Base-by-base conservation (phyloP, 2,113 vertebrate species). In the Cynoglossus semilaevis region DNA sequence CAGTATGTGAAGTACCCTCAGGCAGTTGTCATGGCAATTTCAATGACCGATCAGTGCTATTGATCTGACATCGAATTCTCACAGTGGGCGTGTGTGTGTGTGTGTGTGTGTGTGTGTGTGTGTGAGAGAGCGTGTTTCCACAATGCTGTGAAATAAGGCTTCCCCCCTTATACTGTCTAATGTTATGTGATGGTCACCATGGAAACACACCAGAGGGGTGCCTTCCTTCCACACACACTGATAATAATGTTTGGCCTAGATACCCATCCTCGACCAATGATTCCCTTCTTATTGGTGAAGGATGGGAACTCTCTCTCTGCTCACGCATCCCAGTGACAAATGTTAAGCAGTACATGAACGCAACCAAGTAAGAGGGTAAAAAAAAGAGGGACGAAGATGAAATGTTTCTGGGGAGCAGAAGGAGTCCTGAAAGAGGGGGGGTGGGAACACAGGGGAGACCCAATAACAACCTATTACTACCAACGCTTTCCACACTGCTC, bases 121-220 rank as follows among this genome's bases (percentile, higher is more conserved):
- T 50, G 68, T 54, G 18, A 3, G 19, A 43, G 14, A 62, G 12
- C n/a, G 19, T 58, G 36, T n/a, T n/a, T n/a, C n/a, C n/a, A 68
- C 67, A 73, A 73, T 66, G 57, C 11, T 47, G 63, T 34, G 38
- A 58, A 63, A 76, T 68, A 77, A 80, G 74, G 69, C 71, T 66
- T 70, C 77, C 51, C n/a, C 73, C 51, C 10, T 29, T 75, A 51
- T 51, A 51, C 50, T 16, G 72, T 73, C 64, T 81, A 66, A 84
- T 77, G 80, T 78, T 86, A 79, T 80, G 74, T 77, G 79, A 61
- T 86, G 87, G 85, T 88, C 82, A 86, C 85, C 81, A 89, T 87
- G 80, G 87, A 74, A 86, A 89, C 85, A 41, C 66, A 76, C 80
- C 81, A 79, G 43, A 62, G 70, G 74, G 81, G 76, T 12, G 18